phyloP scores from a whole-genome alignment of 2,797 vertebrate species.

The Danio jaintianensis region DNA sequence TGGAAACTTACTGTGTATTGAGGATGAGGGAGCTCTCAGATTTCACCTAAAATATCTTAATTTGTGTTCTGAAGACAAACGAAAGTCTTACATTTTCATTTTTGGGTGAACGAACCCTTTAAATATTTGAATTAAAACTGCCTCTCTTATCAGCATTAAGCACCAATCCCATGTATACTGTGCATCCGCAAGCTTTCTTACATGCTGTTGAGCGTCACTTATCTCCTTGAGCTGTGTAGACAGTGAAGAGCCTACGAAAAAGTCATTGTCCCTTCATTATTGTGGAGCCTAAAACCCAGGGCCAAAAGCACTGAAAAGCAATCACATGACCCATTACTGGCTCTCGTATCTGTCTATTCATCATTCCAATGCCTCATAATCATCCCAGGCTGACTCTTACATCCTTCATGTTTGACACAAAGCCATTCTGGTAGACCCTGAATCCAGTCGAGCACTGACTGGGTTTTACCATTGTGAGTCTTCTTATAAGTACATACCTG shows the following conservation, averaged over 20 bases:
- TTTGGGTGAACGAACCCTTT: too few relatives aligned
- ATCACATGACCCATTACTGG: slow-evolving; percentile 63
- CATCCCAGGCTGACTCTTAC: slow-evolving; percentile 47
- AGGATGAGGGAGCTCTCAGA: too few relatives aligned
- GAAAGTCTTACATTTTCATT: too few relatives aligned
- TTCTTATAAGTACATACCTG: background rate
- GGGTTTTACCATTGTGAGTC: background rate
- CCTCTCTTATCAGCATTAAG: background rate
- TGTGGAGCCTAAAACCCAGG: slow-evolving; percentile 61
- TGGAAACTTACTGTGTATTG: too few relatives aligned
- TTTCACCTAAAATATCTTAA: too few relatives aligned
- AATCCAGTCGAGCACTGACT: background rate
- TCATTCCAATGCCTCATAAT: slow-evolving; percentile 67
- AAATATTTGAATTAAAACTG: too few relatives aligned
- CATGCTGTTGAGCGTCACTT: slow-evolving; percentile 46
- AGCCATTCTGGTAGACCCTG: background rate
- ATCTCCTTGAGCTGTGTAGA: slow-evolving; percentile 60
- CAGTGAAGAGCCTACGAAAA: slow-evolving; percentile 62
- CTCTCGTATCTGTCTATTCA: slow-evolving; percentile 56
- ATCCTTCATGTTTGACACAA: slow-evolving; percentile 39
- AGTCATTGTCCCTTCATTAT: slow-evolving; percentile 61
- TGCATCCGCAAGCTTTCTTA: background rate
- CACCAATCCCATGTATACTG: background rate
- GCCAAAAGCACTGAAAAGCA: slow-evolving; percentile 61
- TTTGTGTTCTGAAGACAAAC: too few relatives aligned